Evolutionary conservation across 2,888 invertebrate genomes (phyloP).

Genomic region (Caenorhabditis angaria): DNA sequence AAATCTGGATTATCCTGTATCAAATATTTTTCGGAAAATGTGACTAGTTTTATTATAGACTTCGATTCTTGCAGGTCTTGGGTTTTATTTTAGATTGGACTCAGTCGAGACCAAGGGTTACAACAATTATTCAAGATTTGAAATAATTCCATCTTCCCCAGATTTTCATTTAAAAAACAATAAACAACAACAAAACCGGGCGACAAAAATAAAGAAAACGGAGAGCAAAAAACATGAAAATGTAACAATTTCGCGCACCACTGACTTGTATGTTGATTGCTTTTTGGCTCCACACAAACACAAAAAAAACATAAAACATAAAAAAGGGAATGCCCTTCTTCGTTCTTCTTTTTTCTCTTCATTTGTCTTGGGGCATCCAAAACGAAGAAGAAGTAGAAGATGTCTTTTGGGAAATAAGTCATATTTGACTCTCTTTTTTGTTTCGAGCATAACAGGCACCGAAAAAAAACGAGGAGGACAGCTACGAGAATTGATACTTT

Average conservation of each 20-base stretch:
- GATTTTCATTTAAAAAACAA: too few relatives aligned
- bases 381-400: background rate
- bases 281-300: background rate
- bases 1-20: too few relatives aligned
- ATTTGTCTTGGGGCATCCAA: background rate
- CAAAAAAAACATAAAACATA: background rate
- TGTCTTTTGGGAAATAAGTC: slow-evolving; percentile 1
- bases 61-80: too few relatives aligned
- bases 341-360: background rate
- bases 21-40: too few relatives aligned
- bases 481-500: background rate
- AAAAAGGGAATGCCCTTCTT: slow-evolving; percentile 1
- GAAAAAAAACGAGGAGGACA: slow-evolving; percentile 2
- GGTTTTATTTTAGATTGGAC: too few relatives aligned
- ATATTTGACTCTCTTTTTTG: background rate
- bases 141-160: too few relatives aligned
- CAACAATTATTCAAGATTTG: too few relatives aligned
- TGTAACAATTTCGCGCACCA: slow-evolving; percentile 38
- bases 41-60: too few relatives aligned
- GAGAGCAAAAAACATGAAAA: background rate
- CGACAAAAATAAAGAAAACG: background rate
- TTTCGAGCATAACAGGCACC: too few relatives aligned
- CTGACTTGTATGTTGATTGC: slow-evolving; percentile 41
- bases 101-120: too few relatives aligned
- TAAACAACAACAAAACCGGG: background rate